A percentile compares a stretch with the other conserved stretches of the same genome.
phyloP scores from a whole-genome alignment of 2,888 invertebrate species.

The Agrochola circellaris region DNA sequence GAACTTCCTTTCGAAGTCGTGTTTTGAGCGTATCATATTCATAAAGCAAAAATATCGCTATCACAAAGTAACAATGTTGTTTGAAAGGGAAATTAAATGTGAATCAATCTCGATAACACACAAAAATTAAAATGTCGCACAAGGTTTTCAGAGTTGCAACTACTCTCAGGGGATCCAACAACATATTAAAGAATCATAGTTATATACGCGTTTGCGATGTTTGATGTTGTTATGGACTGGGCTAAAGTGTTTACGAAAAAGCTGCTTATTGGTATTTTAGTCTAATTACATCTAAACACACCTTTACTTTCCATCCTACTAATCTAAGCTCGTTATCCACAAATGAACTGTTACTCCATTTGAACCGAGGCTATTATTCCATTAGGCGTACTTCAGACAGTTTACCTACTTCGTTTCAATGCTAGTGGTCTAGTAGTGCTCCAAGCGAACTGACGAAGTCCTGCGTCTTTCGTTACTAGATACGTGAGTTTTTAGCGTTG shows the following conservation, averaged over 20 bases:
- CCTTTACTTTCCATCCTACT: neutral
- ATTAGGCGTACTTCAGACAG: constrained; percentile 47
- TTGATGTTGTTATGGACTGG: no score
- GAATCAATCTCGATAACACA: neutral
- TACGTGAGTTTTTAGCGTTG: neutral
- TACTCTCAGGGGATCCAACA: no score
- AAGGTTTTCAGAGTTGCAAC: no score
- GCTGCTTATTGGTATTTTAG: neutral
- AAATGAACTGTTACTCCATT: constrained; percentile 44
- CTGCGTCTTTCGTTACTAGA: neutral
- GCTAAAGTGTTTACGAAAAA: neutral
- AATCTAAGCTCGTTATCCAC: constrained; percentile 36
- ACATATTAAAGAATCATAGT: no score
- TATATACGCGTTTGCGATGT: no score
- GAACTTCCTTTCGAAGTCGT: neutral
- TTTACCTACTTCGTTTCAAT: constrained; percentile 19
- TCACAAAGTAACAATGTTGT: neutral
- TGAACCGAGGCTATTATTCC: constrained; percentile 43
- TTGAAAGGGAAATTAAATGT: neutral
- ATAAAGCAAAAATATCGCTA: neutral
- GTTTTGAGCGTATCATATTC: neutral
- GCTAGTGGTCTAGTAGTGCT: constrained; percentile 26
- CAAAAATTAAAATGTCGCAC: no score
- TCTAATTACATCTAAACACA: neutral
- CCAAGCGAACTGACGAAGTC: constrained; percentile 5